Conservation (phyloP, 2,113 vertebrate species). For the Argyrosomus japonicus region DNA sequence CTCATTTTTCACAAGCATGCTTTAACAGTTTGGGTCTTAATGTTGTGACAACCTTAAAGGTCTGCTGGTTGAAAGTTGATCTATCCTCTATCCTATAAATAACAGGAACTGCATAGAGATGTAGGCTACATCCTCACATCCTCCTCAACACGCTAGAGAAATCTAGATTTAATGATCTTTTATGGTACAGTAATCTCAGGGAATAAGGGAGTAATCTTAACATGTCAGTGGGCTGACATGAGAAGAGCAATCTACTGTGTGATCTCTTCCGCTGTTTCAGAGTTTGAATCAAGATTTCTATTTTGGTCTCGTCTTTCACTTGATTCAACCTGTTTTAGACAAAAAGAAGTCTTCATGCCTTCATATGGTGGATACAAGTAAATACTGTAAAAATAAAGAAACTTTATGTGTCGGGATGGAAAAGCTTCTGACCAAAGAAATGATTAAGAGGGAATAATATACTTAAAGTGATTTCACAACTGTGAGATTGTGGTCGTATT, state of each 20-base stretch:
- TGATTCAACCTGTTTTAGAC: background rate
- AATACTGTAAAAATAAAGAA: background rate
- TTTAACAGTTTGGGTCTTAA: background rate
- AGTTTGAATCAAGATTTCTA: background rate
- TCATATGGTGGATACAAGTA: background rate
- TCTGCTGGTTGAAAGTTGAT: background rate
- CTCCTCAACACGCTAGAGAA: conserved; percentile 11
- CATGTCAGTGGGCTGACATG: conserved; percentile 13
- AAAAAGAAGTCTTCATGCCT: background rate
- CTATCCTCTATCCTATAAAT: background rate
- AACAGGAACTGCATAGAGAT: background rate
- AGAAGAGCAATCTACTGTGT: background rate
- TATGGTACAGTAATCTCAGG: conserved; percentile 29
- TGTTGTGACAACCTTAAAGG: background rate
- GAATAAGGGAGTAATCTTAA: conserved; percentile 37
- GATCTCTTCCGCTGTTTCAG: background rate
- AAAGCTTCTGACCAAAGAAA: background rate
- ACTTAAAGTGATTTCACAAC: conserved; percentile 1
- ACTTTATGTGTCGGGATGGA: background rate
- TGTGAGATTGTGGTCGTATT: conserved; percentile 8
- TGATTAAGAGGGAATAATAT: background rate
- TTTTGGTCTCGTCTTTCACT: background rate
- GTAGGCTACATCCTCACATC: background rate
- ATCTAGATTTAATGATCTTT: conserved; percentile 40
- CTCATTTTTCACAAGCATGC: background rate